Evolutionary conservation across 2,888 invertebrate species (phyloP).

Genomic region (Steinernema scapterisci): DNA sequence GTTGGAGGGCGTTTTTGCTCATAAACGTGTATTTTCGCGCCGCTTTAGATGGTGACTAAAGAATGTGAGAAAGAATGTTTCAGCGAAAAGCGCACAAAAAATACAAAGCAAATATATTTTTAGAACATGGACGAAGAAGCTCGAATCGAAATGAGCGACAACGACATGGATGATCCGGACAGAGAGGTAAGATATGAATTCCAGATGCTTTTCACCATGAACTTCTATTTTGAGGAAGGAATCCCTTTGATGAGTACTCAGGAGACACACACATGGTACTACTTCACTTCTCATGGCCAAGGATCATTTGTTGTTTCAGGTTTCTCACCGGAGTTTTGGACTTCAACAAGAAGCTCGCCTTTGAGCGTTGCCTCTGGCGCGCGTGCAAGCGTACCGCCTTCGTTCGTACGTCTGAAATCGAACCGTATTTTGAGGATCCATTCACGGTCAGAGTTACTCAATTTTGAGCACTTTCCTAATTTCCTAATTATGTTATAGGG

Average conservation of each 20-base stretch:
- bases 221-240: conserved; percentile 6
- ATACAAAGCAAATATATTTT: too few species aligned
- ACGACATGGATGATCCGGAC: neutral
- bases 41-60: too few species aligned
- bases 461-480: conserved; percentile 24
- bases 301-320: conserved; percentile 70
- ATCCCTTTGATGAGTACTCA: neutral
- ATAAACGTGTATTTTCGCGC: too few species aligned
- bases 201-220: neutral
- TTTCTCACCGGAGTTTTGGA: conserved; percentile 97
- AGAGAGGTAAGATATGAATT: neutral
- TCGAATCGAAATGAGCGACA: conserved; percentile 29
- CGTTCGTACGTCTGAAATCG: conserved; percentile 90
- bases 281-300: neutral
- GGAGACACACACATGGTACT: neutral
- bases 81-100: too few species aligned
- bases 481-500: conserved; percentile 39
- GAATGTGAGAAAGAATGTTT: too few species aligned
- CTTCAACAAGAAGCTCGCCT: conserved; percentile 90
- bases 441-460: conserved; percentile 76
- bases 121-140: conserved; percentile 46
- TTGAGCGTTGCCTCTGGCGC: conserved; percentile 96
- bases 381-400: conserved; percentile 96
- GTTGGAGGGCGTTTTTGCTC: too few species aligned
- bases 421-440: conserved; percentile 86